These are phyloP conservation scores for Hiodon tergisus DNA, from an alignment of 2,113 vertebrate genomes.

Conservation along the genomic window DNA sequence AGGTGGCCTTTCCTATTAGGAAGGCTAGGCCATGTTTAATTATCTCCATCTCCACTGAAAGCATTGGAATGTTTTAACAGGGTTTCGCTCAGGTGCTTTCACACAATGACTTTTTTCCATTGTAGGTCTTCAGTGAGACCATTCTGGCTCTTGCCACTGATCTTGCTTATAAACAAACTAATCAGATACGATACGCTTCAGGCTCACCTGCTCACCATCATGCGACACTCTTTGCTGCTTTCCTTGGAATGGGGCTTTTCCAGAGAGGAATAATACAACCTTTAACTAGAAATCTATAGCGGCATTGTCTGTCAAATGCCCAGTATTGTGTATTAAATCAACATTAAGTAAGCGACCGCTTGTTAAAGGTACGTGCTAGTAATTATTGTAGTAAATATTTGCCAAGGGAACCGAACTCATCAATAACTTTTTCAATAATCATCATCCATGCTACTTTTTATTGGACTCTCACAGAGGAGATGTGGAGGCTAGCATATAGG, in stretches of 20 bases:
- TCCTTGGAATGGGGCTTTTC: background rate
- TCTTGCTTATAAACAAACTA: background rate
- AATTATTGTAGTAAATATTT: too few relatives aligned
- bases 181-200: background rate
- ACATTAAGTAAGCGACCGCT: too few relatives aligned
- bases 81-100: too few relatives aligned
- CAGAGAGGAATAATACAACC: background rate
- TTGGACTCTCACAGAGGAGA: background rate
- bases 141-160: background rate
- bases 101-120: background rate
- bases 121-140: background rate
- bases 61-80: too few relatives aligned
- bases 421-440: too few relatives aligned
- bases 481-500: too few relatives aligned
- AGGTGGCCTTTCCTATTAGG: background rate
- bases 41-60: background rate
- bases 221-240: too few relatives aligned
- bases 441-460: background rate
- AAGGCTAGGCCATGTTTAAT: background rate
- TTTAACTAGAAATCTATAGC: background rate
- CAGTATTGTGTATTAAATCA: too few relatives aligned
- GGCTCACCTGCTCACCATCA: background rate
- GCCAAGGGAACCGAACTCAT: too few relatives aligned
- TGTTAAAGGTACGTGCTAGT: too few relatives aligned
- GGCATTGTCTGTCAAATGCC: background rate